A percentile compares a stretch with the other conserved stretches of the same genome.
Conservation (phyloP, 1,140 invertebrate genomes). For the Tenebrio molitor region DNA sequence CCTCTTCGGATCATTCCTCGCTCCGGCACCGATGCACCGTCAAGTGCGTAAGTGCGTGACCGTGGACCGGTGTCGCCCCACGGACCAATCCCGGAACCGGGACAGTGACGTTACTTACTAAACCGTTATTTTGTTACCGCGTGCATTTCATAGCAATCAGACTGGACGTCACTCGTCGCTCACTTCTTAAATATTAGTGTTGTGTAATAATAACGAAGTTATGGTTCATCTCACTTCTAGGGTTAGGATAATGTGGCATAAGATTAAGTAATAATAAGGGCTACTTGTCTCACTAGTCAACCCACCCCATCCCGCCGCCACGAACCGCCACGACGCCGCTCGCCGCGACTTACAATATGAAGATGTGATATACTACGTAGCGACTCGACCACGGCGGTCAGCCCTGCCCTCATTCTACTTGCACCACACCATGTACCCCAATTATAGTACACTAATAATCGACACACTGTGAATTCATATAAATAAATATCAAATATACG, state of each 20-base stretch:
- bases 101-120: slow-evolving; percentile 48
- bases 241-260: slow-evolving; percentile 46
- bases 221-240: slow-evolving; percentile 54
- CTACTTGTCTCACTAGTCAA: slow-evolving; percentile 55
- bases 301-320: slow-evolving; percentile 43
- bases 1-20: slow-evolving; percentile 54
- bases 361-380: slow-evolving; percentile 60
- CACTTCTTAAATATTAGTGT: slow-evolving; percentile 57
- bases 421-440: slow-evolving; percentile 55
- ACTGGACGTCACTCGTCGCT: slow-evolving; percentile 50
- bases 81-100: slow-evolving; percentile 49
- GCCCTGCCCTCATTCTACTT: slow-evolving; percentile 50
- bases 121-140: slow-evolving; percentile 55
- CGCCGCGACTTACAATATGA: slow-evolving; percentile 57
- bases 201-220: slow-evolving; percentile 54
- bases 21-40: slow-evolving; percentile 41
- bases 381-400: slow-evolving; percentile 56
- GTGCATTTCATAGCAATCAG: slow-evolving; percentile 54
- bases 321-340: slow-evolving; percentile 30
- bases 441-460: slow-evolving; percentile 61
- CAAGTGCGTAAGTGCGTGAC: slow-evolving; percentile 15
- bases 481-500: slow-evolving; percentile 61
- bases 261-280: slow-evolving; percentile 51
- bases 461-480: slow-evolving; percentile 61
- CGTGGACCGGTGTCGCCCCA: slow-evolving; percentile 40